Conservation (phyloP, 2,888 invertebrate species). For the Perdita meconis region DNA sequence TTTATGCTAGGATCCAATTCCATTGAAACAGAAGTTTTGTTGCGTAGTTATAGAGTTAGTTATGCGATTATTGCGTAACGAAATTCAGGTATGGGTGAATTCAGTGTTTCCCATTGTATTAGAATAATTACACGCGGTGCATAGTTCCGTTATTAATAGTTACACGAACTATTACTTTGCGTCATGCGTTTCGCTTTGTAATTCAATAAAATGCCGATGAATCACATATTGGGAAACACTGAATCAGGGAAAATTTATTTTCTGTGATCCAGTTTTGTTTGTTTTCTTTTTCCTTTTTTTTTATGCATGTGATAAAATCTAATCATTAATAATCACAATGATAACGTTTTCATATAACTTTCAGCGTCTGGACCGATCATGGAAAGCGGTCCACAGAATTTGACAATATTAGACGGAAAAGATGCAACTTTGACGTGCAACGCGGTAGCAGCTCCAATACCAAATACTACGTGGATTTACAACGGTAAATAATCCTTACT, state of each 20-base stretch:
- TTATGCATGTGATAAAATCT: slow-evolving; percentile 46
- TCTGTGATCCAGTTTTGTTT: slow-evolving; percentile 49
- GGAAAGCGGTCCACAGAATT: slow-evolving; percentile 93
- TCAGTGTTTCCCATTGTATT: slow-evolving; percentile 43
- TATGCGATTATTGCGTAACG: slow-evolving; percentile 21
- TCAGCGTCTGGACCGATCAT: slow-evolving; percentile 95
- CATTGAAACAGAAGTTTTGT: slow-evolving; percentile 1
- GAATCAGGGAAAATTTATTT: slow-evolving; percentile 32
- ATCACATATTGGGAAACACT: slow-evolving; percentile 35
- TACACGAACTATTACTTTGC: background rate
- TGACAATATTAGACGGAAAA: slow-evolving; percentile 96
- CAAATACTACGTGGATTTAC: slow-evolving; percentile 96
- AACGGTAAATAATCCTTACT: slow-evolving; percentile 93
- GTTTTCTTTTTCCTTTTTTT: slow-evolving; percentile 37
- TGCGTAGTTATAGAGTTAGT: slow-evolving; percentile 28
- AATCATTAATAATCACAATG: background rate
- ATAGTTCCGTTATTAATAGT: background rate
- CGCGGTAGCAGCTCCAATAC: slow-evolving; percentile 95
- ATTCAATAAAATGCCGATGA: background rate
- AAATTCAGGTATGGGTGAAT: slow-evolving; percentile 44
- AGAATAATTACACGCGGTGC: background rate
- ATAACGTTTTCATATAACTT: slow-evolving; percentile 72
- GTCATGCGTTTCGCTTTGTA: no score
- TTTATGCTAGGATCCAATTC: slow-evolving; percentile 30
- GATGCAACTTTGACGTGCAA: slow-evolving; percentile 95